Conservation (phyloP, 2,797 vertebrate species). For the Chiloscyllium punctatum region DNA sequence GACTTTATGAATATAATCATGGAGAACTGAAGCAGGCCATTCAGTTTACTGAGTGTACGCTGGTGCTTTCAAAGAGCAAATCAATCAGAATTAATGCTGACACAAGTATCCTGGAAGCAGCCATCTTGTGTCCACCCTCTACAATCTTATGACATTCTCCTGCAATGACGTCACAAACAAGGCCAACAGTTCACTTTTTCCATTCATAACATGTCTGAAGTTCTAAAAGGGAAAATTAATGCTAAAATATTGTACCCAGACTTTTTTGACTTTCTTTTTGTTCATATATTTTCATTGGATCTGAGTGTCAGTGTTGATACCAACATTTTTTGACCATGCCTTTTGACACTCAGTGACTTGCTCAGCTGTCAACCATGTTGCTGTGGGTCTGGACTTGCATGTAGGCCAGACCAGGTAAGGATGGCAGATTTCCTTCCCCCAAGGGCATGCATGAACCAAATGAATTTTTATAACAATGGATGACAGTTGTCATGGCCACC, state of each 20-base stretch:
- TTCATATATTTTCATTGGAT: too few relatives aligned
- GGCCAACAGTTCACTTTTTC: background rate
- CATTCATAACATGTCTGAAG: background rate
- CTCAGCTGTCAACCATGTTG: too few relatives aligned
- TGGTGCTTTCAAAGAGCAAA: background rate
- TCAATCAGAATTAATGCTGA: background rate
- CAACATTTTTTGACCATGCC: too few relatives aligned
- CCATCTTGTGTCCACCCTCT: background rate
- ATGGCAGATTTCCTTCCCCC: too few relatives aligned
- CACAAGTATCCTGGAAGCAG: background rate
- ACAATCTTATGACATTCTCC: background rate
- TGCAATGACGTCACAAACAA: background rate
- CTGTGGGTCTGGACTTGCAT: too few relatives aligned
- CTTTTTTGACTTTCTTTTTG: background rate
- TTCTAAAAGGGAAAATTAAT: background rate
- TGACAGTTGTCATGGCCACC: too few relatives aligned
- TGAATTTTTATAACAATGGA: too few relatives aligned
- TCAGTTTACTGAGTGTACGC: background rate
- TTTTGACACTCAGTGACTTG: too few relatives aligned
- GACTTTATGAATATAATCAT: background rate
- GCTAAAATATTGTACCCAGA: background rate
- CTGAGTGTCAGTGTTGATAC: too few relatives aligned
- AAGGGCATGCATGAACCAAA: too few relatives aligned
- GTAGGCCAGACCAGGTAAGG: too few relatives aligned
- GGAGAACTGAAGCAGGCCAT: background rate